phyloP scores from a whole-genome alignment of 2,797 vertebrate species.

The Balearica regulorum region DNA sequence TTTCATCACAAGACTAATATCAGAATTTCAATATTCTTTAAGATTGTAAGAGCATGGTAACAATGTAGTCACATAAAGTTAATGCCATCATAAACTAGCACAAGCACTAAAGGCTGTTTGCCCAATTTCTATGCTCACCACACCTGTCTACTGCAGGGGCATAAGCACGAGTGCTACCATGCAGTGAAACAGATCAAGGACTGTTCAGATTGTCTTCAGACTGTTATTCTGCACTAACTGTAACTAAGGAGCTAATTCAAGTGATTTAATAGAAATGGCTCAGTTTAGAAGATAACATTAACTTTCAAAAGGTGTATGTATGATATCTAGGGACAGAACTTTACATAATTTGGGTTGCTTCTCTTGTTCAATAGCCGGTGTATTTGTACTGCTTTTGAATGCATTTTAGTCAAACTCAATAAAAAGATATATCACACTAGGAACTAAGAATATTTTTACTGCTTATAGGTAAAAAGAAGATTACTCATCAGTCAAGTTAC shows the following conservation, averaged over 20 bases:
- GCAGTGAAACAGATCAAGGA: not conserved
- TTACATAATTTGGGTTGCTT: not conserved
- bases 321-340: not conserved
- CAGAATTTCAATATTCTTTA: not conserved
- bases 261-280: not conserved
- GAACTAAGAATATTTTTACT: not conserved
- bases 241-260: not conserved
- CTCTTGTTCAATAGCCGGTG: not conserved
- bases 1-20: not conserved
- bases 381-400: not conserved
- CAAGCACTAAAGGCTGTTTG: not conserved
- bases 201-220: not conserved
- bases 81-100: not conserved
- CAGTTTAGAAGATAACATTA: not conserved
- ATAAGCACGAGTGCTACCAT: not conserved
- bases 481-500: slow-evolving; percentile 50
- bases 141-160: not conserved
- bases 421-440: not conserved
- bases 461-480: not conserved
- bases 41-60: not conserved
- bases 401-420: not conserved
- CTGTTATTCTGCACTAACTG: not conserved
- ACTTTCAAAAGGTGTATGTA: not conserved
- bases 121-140: not conserved
- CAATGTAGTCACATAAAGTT: not conserved